These are phyloP conservation scores for Epinephelus coioides DNA, from an alignment of 2,797 vertebrate species.

Conservation along the genomic window DNA sequence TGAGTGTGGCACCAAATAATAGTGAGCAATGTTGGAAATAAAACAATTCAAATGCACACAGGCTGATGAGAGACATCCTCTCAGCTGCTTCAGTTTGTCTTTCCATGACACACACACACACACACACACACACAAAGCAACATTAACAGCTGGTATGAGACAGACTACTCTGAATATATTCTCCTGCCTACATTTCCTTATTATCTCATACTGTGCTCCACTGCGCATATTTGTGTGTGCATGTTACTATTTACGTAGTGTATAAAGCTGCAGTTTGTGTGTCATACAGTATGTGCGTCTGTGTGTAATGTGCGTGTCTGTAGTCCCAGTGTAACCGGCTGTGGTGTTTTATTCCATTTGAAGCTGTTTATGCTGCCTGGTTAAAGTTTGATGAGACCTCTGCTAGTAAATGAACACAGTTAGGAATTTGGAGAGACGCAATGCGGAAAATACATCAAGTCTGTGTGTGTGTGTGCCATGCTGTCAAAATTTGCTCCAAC, in stretches of 20 bases:
- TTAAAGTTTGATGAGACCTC: constrained; percentile 85
- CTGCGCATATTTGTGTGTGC: neutral
- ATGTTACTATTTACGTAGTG: neutral
- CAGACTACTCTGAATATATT: constrained; percentile 12
- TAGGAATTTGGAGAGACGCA: constrained; percentile 73
- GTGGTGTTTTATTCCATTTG: constrained; percentile 79
- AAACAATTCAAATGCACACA: constrained; percentile 29
- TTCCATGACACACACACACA: constrained; percentile 4
- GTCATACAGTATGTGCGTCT: neutral
- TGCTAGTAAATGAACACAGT: constrained; percentile 76
- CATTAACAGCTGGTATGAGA: constrained; percentile 9
- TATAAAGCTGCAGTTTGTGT: neutral
- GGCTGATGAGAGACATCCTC: constrained; percentile 23
- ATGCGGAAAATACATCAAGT: constrained; percentile 75
- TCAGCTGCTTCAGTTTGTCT: constrained; percentile 16
- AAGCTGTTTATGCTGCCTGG: constrained; percentile 81
- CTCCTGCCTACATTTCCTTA: neutral
- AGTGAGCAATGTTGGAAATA: constrained; percentile 13
- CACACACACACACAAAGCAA: too few relatives aligned
- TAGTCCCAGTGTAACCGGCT: constrained; percentile 51
- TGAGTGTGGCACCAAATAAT: constrained; percentile 14
- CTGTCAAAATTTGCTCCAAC: constrained; percentile 36
- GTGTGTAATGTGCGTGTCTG: constrained; percentile 15
- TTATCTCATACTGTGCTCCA: too few relatives aligned
- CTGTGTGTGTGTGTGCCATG: constrained; percentile 20